A percentile compares a stretch with the other conserved stretches of the same genome.
Evolutionary conservation across 2,113 vertebrate genomes (phyloP).

Genomic region (Odontesthes bonariensis): DNA sequence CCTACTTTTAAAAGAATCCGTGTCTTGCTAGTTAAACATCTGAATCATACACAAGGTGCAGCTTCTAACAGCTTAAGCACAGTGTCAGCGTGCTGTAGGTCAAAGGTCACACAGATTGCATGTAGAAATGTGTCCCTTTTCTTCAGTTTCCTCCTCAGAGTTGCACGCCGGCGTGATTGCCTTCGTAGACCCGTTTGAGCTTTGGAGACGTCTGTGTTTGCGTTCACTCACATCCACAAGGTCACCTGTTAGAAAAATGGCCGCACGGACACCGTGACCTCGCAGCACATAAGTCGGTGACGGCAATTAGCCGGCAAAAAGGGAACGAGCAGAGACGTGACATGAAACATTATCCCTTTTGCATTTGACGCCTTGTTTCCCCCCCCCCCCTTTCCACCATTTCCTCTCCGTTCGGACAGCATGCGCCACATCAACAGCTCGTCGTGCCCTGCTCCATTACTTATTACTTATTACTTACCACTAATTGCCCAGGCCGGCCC

Average conservation of each 20-base stretch:
- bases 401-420: conserved; percentile 31
- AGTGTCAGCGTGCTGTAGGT: no score
- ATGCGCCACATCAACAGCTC: conserved; percentile 50
- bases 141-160: no score
- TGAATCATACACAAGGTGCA: no score
- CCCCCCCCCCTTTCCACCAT: conserved; percentile 7
- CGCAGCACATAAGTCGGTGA: conserved; percentile 50
- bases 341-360: conserved; percentile 56
- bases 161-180: background rate
- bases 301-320: conserved; percentile 46
- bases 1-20: no score
- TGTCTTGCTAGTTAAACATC: no score
- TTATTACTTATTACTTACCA: no score
- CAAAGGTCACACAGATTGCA: no score
- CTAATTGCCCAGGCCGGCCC: conserved; percentile 57
- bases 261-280: background rate
- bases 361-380: conserved; percentile 39
- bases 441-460: conserved; percentile 33
- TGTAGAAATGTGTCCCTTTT: no score
- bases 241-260: background rate
- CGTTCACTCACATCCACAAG: conserved; percentile 1
- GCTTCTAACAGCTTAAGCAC: no score
- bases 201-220: conserved; percentile 13
- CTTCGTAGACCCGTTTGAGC: background rate
- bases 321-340: conserved; percentile 2